A percentile compares a stretch with the other conserved stretches of the same genome.
Evolutionary conservation across 1,140 invertebrate species (phyloP).

Genomic region (Rhagoletis zephyria): DNA sequence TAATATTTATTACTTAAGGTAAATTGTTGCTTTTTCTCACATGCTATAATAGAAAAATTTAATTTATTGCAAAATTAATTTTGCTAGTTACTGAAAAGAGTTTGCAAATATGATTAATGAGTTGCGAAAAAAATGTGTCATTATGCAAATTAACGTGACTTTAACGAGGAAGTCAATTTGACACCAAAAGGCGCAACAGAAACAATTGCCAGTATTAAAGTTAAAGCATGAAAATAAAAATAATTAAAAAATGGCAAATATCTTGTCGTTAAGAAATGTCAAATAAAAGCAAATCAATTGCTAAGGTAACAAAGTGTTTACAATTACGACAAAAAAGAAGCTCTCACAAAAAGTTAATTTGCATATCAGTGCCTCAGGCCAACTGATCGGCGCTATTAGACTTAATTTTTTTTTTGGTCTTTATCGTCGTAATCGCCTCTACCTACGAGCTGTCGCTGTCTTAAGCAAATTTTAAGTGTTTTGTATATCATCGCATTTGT

Average conservation of each 20-base stretch:
- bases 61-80: background rate
- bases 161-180: background rate
- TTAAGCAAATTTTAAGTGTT: slow-evolving; percentile 13
- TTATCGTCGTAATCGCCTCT: too few relatives aligned
- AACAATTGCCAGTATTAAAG: background rate
- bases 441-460: too few relatives aligned
- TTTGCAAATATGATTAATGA: slow-evolving; percentile 21
- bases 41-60: too few relatives aligned
- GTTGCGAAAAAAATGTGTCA: background rate
- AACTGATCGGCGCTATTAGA: background rate
- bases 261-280: too few relatives aligned
- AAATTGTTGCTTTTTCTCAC: too few relatives aligned
- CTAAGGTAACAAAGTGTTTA: too few relatives aligned
- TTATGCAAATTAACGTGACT: background rate
- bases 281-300: too few relatives aligned
- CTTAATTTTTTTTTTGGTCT: background rate
- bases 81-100: background rate
- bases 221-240: too few relatives aligned
- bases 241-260: too few relatives aligned
- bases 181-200: background rate
- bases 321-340: too few relatives aligned
- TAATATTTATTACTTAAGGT: too few relatives aligned
- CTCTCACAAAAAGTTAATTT: background rate
- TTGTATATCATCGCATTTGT: background rate
- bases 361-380: background rate